phyloP scores from a whole-genome alignment of 2,888 invertebrate species.

The Microplitis manilae region DNA sequence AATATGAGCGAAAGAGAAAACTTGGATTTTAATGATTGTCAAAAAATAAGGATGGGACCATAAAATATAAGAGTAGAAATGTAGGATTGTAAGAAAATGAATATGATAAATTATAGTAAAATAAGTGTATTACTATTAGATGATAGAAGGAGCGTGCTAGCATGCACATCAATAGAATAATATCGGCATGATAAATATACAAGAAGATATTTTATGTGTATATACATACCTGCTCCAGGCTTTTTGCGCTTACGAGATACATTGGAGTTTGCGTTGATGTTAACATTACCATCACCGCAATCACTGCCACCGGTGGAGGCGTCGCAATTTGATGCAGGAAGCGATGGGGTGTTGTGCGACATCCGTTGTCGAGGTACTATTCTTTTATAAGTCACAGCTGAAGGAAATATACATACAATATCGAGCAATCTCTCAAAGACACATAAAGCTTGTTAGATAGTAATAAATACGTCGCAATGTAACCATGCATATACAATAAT shows the following conservation, averaged over 20 bases:
- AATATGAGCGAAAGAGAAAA: neutral
- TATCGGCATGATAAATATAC: neutral
- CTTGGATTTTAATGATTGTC: neutral
- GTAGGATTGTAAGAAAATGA: too few species aligned
- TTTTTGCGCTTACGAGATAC: slow-evolving; percentile 82
- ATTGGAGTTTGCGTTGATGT: slow-evolving; percentile 56
- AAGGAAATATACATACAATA: slow-evolving; percentile 64
- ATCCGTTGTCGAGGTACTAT: slow-evolving; percentile 68
- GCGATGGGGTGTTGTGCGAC: slow-evolving; percentile 53
- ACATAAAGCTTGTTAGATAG: slow-evolving; percentile 42
- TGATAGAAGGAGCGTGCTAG: slow-evolving; percentile 36
- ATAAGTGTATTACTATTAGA: slow-evolving; percentile 9
- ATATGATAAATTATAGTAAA: neutral
- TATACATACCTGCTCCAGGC: slow-evolving; percentile 78
- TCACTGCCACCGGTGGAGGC: slow-evolving; percentile 42
- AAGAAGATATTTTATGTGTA: too few species aligned
- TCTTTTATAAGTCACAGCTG: slow-evolving; percentile 91
- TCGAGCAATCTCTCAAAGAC: slow-evolving; percentile 36
- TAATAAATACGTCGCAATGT: slow-evolving; percentile 35
- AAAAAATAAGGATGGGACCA: too few species aligned
- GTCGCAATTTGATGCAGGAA: slow-evolving; percentile 47
- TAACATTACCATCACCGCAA: slow-evolving; percentile 44
- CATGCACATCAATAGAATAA: slow-evolving; percentile 29
- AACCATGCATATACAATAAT: slow-evolving; percentile 5
- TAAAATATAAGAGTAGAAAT: too few species aligned